Evolutionary conservation across 2,113 vertebrate genomes (phyloP).

Genomic region (Papio anubis): DNA sequence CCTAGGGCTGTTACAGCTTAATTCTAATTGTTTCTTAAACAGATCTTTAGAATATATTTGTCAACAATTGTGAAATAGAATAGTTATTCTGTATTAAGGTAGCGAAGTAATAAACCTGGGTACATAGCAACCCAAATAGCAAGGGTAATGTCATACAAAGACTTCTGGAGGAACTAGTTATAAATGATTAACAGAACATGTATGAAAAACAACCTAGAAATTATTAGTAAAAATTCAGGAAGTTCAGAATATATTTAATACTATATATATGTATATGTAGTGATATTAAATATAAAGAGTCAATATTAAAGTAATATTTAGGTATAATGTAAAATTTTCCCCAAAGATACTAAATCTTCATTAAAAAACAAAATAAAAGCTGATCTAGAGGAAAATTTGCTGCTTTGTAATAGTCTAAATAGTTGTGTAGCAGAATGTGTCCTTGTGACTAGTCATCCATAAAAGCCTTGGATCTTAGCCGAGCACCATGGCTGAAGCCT

Average conservation of each 20-base stretch:
- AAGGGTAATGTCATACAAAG: not conserved
- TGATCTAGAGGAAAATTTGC: not conserved
- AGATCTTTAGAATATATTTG: not conserved
- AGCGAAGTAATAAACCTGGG: not conserved
- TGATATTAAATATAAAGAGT: not conserved
- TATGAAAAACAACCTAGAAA: not conserved
- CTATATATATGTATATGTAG: not conserved
- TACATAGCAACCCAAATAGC: not conserved
- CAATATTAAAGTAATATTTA: not conserved
- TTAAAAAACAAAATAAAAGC: not conserved
- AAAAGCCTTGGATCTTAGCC: no score
- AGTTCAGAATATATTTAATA: not conserved
- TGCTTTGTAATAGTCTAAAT: not conserved
- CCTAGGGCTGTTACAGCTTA: not conserved
- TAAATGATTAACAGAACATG: not conserved
- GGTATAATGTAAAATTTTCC: not conserved
- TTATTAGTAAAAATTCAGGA: not conserved
- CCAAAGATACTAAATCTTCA: not conserved
- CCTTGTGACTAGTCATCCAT: not conserved
- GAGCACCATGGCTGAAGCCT: no score
- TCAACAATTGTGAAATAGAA: not conserved
- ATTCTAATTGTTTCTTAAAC: not conserved
- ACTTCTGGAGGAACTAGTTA: not conserved
- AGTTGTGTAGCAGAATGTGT: not conserved
- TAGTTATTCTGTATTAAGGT: not conserved